Percentiles rank a stretch among this genome's conserved stretches.
Evolutionary conservation across 2,888 invertebrate genomes (phyloP).

Genomic region (Diabrotica balteata): DNA sequence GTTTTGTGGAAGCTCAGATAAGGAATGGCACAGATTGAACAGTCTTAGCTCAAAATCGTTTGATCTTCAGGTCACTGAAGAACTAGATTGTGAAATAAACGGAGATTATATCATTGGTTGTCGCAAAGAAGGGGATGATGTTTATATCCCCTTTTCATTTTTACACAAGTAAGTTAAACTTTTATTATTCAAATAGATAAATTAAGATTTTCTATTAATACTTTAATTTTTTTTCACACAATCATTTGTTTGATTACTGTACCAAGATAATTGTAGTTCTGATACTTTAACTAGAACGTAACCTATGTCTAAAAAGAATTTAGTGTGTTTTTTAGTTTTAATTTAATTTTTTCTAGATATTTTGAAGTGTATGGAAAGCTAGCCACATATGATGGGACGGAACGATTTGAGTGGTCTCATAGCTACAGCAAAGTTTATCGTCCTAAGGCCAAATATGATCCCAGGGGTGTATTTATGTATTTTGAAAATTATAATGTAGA

Average conservation of each 20-base stretch:
- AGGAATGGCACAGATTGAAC: constrained; percentile 45
- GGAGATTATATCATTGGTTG: constrained; percentile 70
- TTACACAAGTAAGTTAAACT: constrained; percentile 69
- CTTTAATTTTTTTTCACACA: too few relatives aligned
- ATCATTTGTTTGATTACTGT: too few relatives aligned
- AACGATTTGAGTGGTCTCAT: constrained; percentile 93
- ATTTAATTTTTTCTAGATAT: constrained; percentile 62
- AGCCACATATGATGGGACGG: constrained; percentile 73
- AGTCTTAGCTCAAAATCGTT: constrained; percentile 45
- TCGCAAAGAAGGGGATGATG: constrained; percentile 70
- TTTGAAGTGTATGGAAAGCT: constrained; percentile 94
- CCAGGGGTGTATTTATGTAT: constrained; percentile 91
- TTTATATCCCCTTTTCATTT: constrained; percentile 92
- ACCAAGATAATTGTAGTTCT: too few relatives aligned
- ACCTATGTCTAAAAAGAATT: neutral
- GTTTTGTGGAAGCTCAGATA: constrained; percentile 66
- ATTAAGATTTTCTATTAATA: too few relatives aligned
- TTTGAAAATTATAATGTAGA: constrained; percentile 99
- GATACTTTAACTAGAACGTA: too few relatives aligned
- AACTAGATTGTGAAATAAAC: constrained; percentile 88
- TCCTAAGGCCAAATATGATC: constrained; percentile 88
- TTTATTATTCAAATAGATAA: neutral
- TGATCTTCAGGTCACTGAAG: constrained; percentile 65
- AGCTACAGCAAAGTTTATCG: constrained; percentile 91
- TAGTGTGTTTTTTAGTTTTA: neutral